Base-by-base conservation (phyloP, 2,113 vertebrate genomes). In the Corapipo altera region DNA sequence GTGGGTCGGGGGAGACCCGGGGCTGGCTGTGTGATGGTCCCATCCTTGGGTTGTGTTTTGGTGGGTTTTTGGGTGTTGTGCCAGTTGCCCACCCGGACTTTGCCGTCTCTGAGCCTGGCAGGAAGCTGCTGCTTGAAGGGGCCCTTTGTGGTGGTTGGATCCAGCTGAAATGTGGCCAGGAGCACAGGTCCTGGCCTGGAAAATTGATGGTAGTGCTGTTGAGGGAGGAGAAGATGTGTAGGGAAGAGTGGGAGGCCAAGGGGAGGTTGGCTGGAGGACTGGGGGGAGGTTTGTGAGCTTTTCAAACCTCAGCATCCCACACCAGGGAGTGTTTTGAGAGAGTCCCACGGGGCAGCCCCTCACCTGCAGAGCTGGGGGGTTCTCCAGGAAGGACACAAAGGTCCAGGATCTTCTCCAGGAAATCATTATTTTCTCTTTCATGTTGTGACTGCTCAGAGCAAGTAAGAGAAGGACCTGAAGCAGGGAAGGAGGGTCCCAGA, bases 1-100 rank as follows among this genome's bases (percentile, higher is more conserved):
- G 2, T 0, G 3, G 43, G 62, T 5, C 0, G 4, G 66, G 37
- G 54, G 9, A 64, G 43, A 9, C 24, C 12, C 1, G 0, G 27
- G 1, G 23, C 2, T 4, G n/a, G 19, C 23, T 44, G 23, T 5
- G 8, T 0, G 16, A 1, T 13, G 49, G 14, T 9, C 3, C 44
- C 19, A 0, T 23, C 44, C 46, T 8, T 9, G 35, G 5, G 8
- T 4, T 22, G 28, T 17, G 33, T 35, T 89, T 37, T 49, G 6
- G n/a, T 41, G 49, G 9, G 2, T 5, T n/a, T 41, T 24, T 9
- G 55, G 28, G 18, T 58, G 27, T 9, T 14, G 21, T 71, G 30
- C 66, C 24, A 4, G 4, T 30, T 2, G 35, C 80, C 57, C 77
- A 86, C 89, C 61, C 65, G 52, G 77, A 30, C 8, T 57, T 67